These are phyloP conservation scores for Numenius phaeopus DNA, from an alignment of 2,797 vertebrate genomes.

Conservation along the genomic window DNA sequence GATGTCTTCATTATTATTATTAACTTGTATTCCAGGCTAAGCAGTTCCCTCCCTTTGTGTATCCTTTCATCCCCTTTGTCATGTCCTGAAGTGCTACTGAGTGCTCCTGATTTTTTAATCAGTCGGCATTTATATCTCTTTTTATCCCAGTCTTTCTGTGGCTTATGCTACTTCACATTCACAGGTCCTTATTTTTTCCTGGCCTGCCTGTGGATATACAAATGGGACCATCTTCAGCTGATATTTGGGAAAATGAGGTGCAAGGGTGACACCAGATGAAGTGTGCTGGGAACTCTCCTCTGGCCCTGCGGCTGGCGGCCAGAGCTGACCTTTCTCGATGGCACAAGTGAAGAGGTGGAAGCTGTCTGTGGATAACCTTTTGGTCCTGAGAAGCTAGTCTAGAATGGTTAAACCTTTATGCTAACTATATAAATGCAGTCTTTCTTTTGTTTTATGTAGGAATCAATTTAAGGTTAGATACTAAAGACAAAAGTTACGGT, in stretches of 20 bases:
- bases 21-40: slow-evolving; percentile 34
- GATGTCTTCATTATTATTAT: slow-evolving; percentile 44
- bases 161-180: background rate
- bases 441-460: background rate
- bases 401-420: background rate
- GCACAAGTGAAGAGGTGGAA: background rate
- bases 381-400: background rate
- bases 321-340: background rate
- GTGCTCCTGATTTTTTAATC: background rate
- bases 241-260: background rate
- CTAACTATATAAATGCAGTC: background rate
- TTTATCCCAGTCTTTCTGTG: background rate
- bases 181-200: background rate
- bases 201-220: background rate
- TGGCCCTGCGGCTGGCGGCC: background rate
- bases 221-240: background rate
- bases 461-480: background rate
- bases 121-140: background rate
- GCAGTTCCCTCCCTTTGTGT: background rate
- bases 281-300: background rate
- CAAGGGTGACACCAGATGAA: background rate
- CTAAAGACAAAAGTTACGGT: background rate
- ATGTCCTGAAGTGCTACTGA: background rate
- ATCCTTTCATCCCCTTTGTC: background rate
- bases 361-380: background rate